Percentiles rank a stretch among this genome's conserved stretches.
Evolutionary conservation across 2,888 invertebrate genomes (phyloP).

Genomic region (Oxytorus armatus): DNA sequence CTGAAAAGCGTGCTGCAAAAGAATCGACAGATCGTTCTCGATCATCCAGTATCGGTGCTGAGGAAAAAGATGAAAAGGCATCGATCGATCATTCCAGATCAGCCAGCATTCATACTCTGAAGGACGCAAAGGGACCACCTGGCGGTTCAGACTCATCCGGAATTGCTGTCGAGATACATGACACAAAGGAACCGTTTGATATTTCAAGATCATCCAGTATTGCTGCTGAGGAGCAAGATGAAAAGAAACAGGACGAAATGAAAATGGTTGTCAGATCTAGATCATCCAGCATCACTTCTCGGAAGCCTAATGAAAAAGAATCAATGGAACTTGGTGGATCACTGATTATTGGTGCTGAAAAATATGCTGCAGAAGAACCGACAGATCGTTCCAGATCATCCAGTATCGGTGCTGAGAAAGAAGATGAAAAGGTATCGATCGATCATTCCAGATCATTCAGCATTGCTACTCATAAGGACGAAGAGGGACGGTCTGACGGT

Average conservation of each 20-base stretch:
- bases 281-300: too few relatives aligned
- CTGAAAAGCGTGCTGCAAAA: conserved; percentile 53
- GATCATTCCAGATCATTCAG: conserved; percentile 42
- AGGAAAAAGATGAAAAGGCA: conserved; percentile 21
- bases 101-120: not conserved
- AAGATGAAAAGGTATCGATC: conserved; percentile 47
- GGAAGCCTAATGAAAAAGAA: too few relatives aligned
- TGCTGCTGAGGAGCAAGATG: conserved; percentile 47
- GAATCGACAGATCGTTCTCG: conserved; percentile 53
- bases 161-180: not conserved
- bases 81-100: not conserved
- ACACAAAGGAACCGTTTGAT: conserved; percentile 17
- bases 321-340: not conserved
- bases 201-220: conserved; percentile 38
- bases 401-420: conserved; percentile 23
- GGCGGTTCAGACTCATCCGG: conserved; percentile 46
- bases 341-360: conserved; percentile 10
- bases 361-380: conserved; percentile 32
- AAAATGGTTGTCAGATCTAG: too few relatives aligned
- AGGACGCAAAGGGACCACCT: conserved; percentile 11
- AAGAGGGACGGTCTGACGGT: too few relatives aligned
- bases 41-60: conserved; percentile 68
- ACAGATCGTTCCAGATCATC: conserved; percentile 15
- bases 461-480: too few relatives aligned
- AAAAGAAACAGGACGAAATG: too few relatives aligned